Conservation (phyloP, 2,888 invertebrate genomes). For the Drosophila colorata region DNA sequence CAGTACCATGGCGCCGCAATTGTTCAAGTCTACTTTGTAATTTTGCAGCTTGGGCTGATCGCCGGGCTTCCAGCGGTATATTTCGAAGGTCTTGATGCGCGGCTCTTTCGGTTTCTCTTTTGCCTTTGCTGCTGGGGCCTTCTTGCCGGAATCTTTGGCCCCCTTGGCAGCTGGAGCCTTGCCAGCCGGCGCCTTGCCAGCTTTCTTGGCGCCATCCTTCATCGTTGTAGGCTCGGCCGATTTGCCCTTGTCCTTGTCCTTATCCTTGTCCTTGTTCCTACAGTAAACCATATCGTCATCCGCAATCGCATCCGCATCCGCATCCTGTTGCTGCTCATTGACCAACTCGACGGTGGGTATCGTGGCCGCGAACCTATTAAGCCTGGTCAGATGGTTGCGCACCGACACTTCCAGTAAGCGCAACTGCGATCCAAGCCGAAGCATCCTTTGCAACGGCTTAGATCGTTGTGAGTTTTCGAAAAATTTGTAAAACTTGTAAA, state of each 20-base stretch:
- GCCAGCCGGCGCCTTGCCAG: no score
- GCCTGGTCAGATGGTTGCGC: neutral
- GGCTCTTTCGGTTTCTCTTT: constrained; percentile 14
- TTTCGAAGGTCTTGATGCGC: constrained; percentile 90
- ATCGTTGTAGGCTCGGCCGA: no score
- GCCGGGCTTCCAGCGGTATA: constrained; percentile 95
- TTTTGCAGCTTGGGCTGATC: constrained; percentile 91
- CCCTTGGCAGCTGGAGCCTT: no score
- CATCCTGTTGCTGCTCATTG: neutral
- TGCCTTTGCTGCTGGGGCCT: neutral
- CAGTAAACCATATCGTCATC: neutral
- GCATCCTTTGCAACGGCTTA: constrained; percentile 14
- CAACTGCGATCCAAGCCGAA: constrained; percentile 13
- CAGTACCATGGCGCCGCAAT: constrained; percentile 97
- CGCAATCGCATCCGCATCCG: neutral
- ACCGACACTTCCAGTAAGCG: neutral
- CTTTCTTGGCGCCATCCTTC: no score
- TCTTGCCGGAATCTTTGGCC: no score
- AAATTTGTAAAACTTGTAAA: neutral
- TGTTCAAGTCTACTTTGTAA: constrained; percentile 89
- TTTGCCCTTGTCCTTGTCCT: neutral
- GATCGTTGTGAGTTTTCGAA: no score
- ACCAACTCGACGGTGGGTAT: neutral
- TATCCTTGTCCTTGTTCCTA: no score
- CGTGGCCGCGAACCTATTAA: neutral